phyloP scores from a whole-genome alignment of 1,140 invertebrate species.

The Zaprionus lachaisei region DNA sequence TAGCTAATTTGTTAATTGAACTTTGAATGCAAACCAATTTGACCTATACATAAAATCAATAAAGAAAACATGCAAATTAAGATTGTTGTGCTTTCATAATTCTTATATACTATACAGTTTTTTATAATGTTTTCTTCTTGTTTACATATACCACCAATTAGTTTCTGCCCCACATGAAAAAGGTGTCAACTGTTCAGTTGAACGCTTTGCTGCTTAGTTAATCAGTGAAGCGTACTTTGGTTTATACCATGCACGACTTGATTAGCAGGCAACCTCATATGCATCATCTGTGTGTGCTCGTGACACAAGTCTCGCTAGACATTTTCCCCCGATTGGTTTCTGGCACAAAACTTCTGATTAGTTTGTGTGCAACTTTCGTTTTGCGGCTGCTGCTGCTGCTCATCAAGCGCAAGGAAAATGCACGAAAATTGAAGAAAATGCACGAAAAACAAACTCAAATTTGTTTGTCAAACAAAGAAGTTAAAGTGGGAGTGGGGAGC shows the following conservation, averaged over 20 bases:
- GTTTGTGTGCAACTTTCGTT: slow-evolving; percentile 63
- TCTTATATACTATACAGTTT: neutral
- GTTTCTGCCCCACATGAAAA: slow-evolving; percentile 37
- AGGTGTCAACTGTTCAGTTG: slow-evolving; percentile 69
- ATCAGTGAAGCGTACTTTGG: slow-evolving; percentile 56
- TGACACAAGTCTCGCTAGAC: slow-evolving; percentile 64
- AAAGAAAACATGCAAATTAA: neutral
- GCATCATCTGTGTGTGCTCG: slow-evolving; percentile 65
- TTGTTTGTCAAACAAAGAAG: slow-evolving; percentile 55
- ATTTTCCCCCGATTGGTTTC: slow-evolving; percentile 30
- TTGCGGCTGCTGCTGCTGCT: slow-evolving; percentile 53
- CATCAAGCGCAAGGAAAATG: slow-evolving; percentile 49
- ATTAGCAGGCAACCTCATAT: slow-evolving; percentile 77
- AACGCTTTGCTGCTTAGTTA: slow-evolving; percentile 44
- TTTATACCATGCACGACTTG: slow-evolving; percentile 77
- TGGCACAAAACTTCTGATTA: slow-evolving; percentile 59
- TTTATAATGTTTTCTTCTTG: neutral
- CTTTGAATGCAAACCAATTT: neutral
- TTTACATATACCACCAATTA: slow-evolving; percentile 49
- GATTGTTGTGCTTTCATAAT: neutral
- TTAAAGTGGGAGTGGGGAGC: neutral
- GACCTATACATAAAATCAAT: neutral
- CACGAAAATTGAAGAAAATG: slow-evolving; percentile 67
- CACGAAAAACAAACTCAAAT: slow-evolving; percentile 76
- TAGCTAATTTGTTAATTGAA: neutral